A percentile compares a stretch with the other conserved stretches of the same genome.
These are phyloP conservation scores for Onychomys arenicola DNA, from an alignment of 2,797 vertebrate genomes.

Conservation along the genomic window DNA sequence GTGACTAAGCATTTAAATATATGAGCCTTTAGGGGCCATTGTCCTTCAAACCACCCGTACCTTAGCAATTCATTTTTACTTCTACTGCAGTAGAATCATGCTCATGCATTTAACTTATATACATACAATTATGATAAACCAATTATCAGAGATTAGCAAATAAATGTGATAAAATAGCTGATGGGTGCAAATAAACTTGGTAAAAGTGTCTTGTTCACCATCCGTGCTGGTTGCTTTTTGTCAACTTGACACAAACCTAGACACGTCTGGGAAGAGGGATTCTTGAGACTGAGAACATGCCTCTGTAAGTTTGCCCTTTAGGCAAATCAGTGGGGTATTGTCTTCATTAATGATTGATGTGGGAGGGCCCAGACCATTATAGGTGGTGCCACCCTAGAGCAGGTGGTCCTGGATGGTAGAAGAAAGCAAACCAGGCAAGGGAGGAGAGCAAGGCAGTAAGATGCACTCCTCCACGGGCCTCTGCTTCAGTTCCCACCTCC, in stretches of 20 bases:
- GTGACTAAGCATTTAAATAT: background rate
- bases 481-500: background rate
- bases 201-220: background rate
- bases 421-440: background rate
- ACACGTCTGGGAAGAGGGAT: too few species aligned
- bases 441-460: background rate
- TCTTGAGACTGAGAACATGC: background rate
- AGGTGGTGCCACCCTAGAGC: background rate
- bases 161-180: background rate
- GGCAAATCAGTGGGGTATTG: background rate
- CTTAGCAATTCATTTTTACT: background rate
- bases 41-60: background rate
- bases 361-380: background rate
- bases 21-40: too few species aligned
- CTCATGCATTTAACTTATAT: background rate
- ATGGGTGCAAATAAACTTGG: background rate
- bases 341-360: background rate
- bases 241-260: background rate
- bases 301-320: background rate
- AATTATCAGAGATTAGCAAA: background rate
- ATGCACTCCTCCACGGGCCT: background rate
- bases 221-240: background rate
- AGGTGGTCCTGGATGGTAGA: background rate
- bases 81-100: background rate
- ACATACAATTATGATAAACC: background rate